These are phyloP conservation scores for Tachyglossus aculeatus DNA, from an alignment of 2,797 vertebrate genomes.

Conservation along the genomic window DNA sequence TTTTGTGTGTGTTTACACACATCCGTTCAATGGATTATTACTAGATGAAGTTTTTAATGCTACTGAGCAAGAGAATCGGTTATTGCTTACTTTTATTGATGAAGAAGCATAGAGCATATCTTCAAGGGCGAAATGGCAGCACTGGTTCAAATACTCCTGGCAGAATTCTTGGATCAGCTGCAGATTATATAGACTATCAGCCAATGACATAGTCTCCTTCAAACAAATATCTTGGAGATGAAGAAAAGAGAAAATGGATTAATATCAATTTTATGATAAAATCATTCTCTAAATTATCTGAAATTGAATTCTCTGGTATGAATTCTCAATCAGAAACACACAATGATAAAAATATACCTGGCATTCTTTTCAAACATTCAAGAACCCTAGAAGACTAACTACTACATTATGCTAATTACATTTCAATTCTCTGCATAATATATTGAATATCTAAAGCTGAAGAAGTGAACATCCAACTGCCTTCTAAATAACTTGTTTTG, in stretches of 20 bases:
- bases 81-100: conserved; percentile 87
- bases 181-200: conserved; percentile 93
- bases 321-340: no score
- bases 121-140: conserved; percentile 95
- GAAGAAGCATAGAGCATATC: conserved; percentile 96
- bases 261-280: neutral
- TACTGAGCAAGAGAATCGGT: neutral
- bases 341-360: no score
- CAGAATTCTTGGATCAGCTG: conserved; percentile 96
- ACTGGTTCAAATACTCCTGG: conserved; percentile 89
- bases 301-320: no score
- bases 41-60: neutral
- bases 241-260: conserved; percentile 35
- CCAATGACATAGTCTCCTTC: conserved; percentile 94
- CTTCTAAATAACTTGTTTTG: no score
- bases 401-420: no score
- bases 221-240: conserved; percentile 88
- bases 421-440: no score
- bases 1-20: neutral
- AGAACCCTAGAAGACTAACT: no score
- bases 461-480: no score
- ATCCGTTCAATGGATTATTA: neutral
- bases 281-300: neutral
- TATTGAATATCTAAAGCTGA: no score
- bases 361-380: no score